These are phyloP conservation scores for Drosophila ustulata DNA, from an alignment of 2,888 invertebrate species.

Conservation along the genomic window DNA sequence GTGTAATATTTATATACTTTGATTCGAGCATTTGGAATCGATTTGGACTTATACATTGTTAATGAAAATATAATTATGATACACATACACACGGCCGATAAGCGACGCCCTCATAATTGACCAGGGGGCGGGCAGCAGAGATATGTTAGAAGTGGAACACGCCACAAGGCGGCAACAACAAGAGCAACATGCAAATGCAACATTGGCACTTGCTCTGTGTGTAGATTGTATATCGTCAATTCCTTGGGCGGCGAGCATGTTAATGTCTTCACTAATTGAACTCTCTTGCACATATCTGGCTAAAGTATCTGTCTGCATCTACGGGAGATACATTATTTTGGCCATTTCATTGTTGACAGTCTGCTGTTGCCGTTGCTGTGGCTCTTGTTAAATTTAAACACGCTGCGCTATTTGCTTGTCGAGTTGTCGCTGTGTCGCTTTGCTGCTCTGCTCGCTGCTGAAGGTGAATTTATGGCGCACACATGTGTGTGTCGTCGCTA, in stretches of 20 bases:
- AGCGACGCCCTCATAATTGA: conserved; percentile 21
- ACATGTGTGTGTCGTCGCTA: conserved; percentile 62
- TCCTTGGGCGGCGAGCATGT: conserved; percentile 28
- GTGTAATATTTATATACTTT: conserved; percentile 14
- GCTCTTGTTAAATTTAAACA: conserved; percentile 72
- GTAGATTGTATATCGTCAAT: conserved; percentile 13
- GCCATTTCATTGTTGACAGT: conserved; percentile 62
- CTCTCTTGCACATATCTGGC: conserved; percentile 8
- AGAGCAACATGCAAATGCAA: conserved; percentile 33
- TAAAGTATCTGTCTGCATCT: conserved; percentile 37
- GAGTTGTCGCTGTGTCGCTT: conserved; percentile 45
- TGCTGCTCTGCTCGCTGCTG: conserved; percentile 61
- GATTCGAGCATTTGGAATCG: conserved; percentile 34
- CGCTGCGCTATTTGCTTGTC: conserved; percentile 64
- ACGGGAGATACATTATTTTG: conserved; percentile 51
- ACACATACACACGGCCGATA: conserved; percentile 27
- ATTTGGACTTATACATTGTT: conserved; percentile 73
- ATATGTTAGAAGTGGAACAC: conserved; percentile 1
- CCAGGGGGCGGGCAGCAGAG: background rate
- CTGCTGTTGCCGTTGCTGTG: conserved; percentile 40
- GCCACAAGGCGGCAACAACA: background rate
- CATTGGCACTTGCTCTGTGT: conserved; percentile 9
- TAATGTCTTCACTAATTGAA: conserved; percentile 23
- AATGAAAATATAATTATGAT: conserved; percentile 78
- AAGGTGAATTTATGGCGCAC: conserved; percentile 80